Base-by-base conservation (phyloP, 2,797 vertebrate genomes). In the Ambastaia sidthimunki region DNA sequence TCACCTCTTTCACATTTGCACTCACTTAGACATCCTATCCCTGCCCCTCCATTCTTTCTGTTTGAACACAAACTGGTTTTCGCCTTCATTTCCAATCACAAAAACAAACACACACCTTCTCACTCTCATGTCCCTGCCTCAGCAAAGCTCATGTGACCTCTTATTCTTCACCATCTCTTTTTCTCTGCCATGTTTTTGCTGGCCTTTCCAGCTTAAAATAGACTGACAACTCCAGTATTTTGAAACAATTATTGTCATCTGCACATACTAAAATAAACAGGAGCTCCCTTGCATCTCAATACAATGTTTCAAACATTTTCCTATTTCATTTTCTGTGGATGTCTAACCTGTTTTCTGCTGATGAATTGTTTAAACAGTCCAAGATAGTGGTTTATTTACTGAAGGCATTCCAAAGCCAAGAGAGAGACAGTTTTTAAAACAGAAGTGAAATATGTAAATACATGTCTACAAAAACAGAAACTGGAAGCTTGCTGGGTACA, bases 121-220 rank as follows among this genome's bases (percentile, higher is more conserved):
- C 34, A 37, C 34, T 37, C 34, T 37, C 34, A 37, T 34, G 31
- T 6, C 59, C 23, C 74, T 84, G 84, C 83, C 89, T 75, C 83
- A 79, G 80, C 90, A 90, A 86, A 81, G 85, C 83, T 85, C 85
- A 92, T 84, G 71, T 82, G 87, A 91, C 83, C 76, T 71, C 80
- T 71, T 84, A 86, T 84, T 88, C 87, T 85, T 82, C 71, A 81
- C 84, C 81, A 18, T 48, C 15, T 18, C 21, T n/a, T 52, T 25
- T 48, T 62, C 52, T 47, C 63, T 62, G 54, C 25, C 41, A 34
- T 59, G 48, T 68, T 37, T 54, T 21, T 13, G 25, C 23, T 21
- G 50, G 7, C 28, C 34, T 59, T 44, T 37, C 3, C 31, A 21
- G 21, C 31, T 54, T 37, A 7, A 37, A 37, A 37, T 37, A 25